phyloP scores from a whole-genome alignment of 1,140 invertebrate genomes.

The Drosophila guanche region DNA sequence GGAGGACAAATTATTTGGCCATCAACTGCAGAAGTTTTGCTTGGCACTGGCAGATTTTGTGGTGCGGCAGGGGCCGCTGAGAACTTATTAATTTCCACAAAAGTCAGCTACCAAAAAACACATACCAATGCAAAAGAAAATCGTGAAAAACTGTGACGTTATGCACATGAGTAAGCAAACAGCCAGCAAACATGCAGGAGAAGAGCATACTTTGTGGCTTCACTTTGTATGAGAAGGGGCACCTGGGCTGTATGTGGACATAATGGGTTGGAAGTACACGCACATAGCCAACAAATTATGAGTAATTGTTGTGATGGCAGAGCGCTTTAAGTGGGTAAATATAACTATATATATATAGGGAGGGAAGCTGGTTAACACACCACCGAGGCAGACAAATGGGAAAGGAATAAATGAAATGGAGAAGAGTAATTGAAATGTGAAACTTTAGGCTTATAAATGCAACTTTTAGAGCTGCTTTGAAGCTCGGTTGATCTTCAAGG shows the following conservation, averaged over 20 bases:
- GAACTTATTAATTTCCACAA: slow-evolving; percentile 79
- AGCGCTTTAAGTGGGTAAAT: slow-evolving; percentile 2
- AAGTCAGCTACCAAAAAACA: slow-evolving; percentile 55
- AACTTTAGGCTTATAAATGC: too few species aligned
- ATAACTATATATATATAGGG: background rate
- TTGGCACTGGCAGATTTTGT: slow-evolving; percentile 10
- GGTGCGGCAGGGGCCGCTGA: slow-evolving; percentile 15
- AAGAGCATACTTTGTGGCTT: slow-evolving; percentile 47
- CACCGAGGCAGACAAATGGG: too few species aligned
- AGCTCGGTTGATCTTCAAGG: too few species aligned
- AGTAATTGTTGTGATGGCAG: slow-evolving; percentile 27
- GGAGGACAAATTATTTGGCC: slow-evolving; percentile 78
- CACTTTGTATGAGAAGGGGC: background rate
- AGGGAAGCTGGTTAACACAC: too few species aligned
- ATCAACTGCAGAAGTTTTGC: slow-evolving; percentile 70
- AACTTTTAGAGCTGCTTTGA: too few species aligned
- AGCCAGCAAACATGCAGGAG: slow-evolving; percentile 25
- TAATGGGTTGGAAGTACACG: slow-evolving; percentile 5
- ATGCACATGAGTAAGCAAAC: slow-evolving; percentile 70
- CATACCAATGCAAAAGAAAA: background rate
- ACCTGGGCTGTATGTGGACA: background rate
- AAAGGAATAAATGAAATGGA: too few species aligned
- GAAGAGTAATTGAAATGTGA: too few species aligned
- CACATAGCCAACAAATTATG: slow-evolving; percentile 35
- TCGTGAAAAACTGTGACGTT: slow-evolving; percentile 53